Evolutionary conservation across 2,888 invertebrate genomes (phyloP).

Genomic region (Caenorhabditis wallacei): DNA sequence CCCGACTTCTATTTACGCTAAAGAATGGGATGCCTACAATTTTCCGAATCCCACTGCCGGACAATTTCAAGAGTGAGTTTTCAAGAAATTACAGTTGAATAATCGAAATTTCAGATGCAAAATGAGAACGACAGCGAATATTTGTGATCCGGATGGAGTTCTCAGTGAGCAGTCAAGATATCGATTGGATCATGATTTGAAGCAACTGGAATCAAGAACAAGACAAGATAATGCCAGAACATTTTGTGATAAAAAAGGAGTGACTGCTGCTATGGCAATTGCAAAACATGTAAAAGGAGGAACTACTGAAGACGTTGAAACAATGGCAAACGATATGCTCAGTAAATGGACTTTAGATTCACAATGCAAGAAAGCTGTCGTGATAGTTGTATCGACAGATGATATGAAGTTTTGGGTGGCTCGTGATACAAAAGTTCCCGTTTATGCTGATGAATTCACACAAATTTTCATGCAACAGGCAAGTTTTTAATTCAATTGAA

Average conservation of each 20-base stretch:
- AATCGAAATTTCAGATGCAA: slow-evolving; percentile 59
- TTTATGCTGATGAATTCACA: slow-evolving; percentile 79
- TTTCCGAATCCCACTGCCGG: slow-evolving; percentile 80
- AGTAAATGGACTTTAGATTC: slow-evolving; percentile 78
- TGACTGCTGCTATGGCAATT: slow-evolving; percentile 79
- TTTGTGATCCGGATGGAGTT: slow-evolving; percentile 82
- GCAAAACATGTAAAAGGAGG: slow-evolving; percentile 79
- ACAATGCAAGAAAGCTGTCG: slow-evolving; percentile 79
- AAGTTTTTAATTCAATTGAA: neutral
- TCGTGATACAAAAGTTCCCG: slow-evolving; percentile 78
- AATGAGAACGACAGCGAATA: slow-evolving; percentile 74
- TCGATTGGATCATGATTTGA: slow-evolving; percentile 79
- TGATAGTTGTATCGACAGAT: slow-evolving; percentile 75
- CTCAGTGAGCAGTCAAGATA: slow-evolving; percentile 77
- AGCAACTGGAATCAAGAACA: slow-evolving; percentile 77
- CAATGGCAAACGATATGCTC: slow-evolving; percentile 80
- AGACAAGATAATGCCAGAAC: slow-evolving; percentile 75
- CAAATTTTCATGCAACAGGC: slow-evolving; percentile 78
- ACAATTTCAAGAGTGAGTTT: slow-evolving; percentile 65
- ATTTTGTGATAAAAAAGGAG: slow-evolving; percentile 82
- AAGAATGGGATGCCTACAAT: slow-evolving; percentile 78
- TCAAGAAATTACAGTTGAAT: slow-evolving; percentile 9
- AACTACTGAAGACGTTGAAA: slow-evolving; percentile 75
- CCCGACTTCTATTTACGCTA: slow-evolving; percentile 17
- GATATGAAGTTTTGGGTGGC: slow-evolving; percentile 82